phyloP scores from a whole-genome alignment of 2,113 vertebrate species.

The Macquaria australasica region DNA sequence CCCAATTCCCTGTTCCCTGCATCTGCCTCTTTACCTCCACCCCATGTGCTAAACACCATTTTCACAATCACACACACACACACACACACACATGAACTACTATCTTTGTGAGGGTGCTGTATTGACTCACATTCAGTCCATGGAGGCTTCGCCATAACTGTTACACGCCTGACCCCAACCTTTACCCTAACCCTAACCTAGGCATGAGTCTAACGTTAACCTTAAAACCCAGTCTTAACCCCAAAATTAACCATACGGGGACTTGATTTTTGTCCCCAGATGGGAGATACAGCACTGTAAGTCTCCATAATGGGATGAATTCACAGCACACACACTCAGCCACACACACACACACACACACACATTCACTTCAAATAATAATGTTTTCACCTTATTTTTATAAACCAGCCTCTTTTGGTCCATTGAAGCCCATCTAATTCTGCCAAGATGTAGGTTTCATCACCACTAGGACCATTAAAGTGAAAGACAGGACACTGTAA shows the following conservation, averaged over 20 bases:
- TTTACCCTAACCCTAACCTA: not conserved
- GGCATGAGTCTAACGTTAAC: not conserved
- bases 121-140: not conserved
- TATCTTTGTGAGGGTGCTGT: not conserved
- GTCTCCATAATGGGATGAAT: not conserved
- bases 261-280: not conserved
- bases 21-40: not conserved
- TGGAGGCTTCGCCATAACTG: not conserved
- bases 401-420: not conserved
- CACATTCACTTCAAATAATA: not conserved
- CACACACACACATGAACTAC: not conserved
- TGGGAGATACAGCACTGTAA: not conserved
- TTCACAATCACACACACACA: not conserved
- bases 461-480: not conserved
- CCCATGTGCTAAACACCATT: constrained; percentile 7
- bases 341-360: not conserved
- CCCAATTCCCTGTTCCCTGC: constrained; percentile 1
- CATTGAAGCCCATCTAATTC: not conserved
- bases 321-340: not conserved
- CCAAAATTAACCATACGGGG: not conserved
- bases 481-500: not conserved
- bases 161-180: not conserved
- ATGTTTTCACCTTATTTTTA: not conserved
- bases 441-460: not conserved
- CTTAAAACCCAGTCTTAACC: not conserved